Evolutionary conservation across 35 echinoderm and acorn worm species (phyloP).

Genomic region (Acanthaster planci): DNA sequence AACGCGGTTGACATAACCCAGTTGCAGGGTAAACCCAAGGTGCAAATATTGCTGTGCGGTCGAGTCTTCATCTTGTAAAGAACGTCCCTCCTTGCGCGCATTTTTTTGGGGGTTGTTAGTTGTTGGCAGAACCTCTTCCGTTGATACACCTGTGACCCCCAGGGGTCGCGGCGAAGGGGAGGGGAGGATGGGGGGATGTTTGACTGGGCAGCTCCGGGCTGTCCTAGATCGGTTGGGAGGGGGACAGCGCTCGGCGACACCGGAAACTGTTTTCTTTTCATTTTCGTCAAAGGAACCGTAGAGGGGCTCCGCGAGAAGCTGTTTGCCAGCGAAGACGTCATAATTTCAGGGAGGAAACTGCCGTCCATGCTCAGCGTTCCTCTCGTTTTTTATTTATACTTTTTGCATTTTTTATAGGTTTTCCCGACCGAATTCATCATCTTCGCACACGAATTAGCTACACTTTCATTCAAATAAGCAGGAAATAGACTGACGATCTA

Average conservation of each 20-base stretch:
- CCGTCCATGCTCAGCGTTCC: too few species aligned
- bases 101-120: background rate
- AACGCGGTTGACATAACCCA: constrained; percentile 18
- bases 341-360: background rate
- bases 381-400: too few species aligned
- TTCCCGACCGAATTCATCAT: too few species aligned
- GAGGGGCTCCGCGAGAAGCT: background rate
- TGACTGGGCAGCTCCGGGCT: constrained; percentile 1
- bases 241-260: background rate
- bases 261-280: constrained; percentile 23
- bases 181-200: background rate
- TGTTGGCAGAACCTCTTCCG: background rate
- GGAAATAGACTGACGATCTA: too few species aligned
- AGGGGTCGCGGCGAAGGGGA: background rate
- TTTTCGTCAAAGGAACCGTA: constrained; percentile 29
- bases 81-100: background rate
- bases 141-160: constrained; percentile 24
- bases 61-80: background rate
- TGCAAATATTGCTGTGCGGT: constrained; percentile 10
- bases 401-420: too few species aligned
- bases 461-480: too few species aligned
- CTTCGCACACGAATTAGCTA: too few species aligned
- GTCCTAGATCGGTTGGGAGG: constrained; percentile 12
- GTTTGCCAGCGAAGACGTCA: background rate
- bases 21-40: constrained; percentile 19